Base-by-base conservation (phyloP, 2,888 invertebrate genomes). In the Polyommatus icarus region DNA sequence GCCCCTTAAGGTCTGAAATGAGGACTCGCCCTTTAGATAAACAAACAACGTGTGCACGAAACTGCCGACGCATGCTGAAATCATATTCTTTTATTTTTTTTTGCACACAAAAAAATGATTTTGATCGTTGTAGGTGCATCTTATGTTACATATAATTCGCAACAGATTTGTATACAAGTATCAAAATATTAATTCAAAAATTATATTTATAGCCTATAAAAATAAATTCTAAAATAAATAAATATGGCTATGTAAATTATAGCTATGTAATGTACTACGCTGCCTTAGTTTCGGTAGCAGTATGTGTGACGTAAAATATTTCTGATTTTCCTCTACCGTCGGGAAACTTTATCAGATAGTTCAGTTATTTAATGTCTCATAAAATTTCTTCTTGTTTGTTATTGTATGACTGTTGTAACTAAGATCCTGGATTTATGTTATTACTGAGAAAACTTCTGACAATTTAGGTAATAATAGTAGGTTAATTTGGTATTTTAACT, bases 1-100 rank as follows among this genome's bases (percentile, higher is more conserved):
- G n/a, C n/a, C n/a, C n/a, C n/a, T n/a, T n/a, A 89, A 92, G 90
- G 91, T 89, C 87, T 91, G 89, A 89, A 92, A 92, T 92, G 92
- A 91, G 91, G 89, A 89, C 86, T 89, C 90, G 90, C 90, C 92
- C 93, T 92, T 90, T 89, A 90, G 90, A 93, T 93, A 93, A 93
- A 93, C 93, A 93, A 93, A 92, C 91, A 91, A 89, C 94, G 94
- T 91, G 92, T 94, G 94, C 89, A 87, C 86, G 88, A 84, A 93
- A 94, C 89, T 91, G 88, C 92, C 89, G 84, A 88, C 88, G 89
- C 89, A 87, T 88, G 89, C 87, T 85, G 90, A 90, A 92, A 92
- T 92, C 91, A 91, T 93, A 93, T 93, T 88, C 84, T 83, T 80
- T 86, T 85, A 88, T 89, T 89, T 89, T 90, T 89, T 89, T 89